phyloP scores from a whole-genome alignment of 2,113 vertebrate species.

The Chaetops frenatus region DNA sequence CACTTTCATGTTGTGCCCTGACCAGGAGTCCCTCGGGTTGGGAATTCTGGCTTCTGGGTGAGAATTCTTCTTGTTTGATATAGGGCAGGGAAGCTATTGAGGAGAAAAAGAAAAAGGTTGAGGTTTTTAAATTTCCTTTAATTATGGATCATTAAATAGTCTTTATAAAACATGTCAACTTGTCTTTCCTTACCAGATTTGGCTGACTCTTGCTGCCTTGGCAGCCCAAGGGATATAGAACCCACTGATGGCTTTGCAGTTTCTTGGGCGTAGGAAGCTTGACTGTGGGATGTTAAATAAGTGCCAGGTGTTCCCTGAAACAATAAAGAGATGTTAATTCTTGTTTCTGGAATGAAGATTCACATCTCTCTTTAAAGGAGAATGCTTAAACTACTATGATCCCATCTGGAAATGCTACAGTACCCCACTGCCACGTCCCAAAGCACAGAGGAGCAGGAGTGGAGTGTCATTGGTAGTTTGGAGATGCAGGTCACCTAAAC shows the following conservation, averaged over 20 bases:
- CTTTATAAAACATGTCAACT: not conserved
- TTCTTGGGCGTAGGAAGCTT: constrained; percentile 85
- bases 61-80: constrained; percentile 89
- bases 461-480: not conserved
- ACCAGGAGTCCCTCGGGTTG: constrained; percentile 83
- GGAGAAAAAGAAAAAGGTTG: not conserved
- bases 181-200: constrained; percentile 81
- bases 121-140: not conserved
- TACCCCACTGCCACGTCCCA: not conserved
- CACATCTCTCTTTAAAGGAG: not conserved
- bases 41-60: constrained; percentile 79
- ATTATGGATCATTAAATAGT: not conserved
- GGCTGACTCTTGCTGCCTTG: constrained; percentile 87
- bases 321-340: not conserved
- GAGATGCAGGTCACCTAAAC: not conserved
- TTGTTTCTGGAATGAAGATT: not conserved
- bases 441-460: not conserved
- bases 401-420: not conserved
- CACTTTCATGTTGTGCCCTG: constrained; percentile 84
- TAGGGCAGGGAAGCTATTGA: constrained; percentile 72
- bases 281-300: constrained; percentile 88
- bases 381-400: not conserved
- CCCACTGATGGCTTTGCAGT: constrained; percentile 86
- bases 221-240: constrained; percentile 93
- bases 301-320: constrained; percentile 93